Evolutionary conservation across 2,797 vertebrate species (phyloP).

Genomic region (Sebastes taczanowskii): DNA sequence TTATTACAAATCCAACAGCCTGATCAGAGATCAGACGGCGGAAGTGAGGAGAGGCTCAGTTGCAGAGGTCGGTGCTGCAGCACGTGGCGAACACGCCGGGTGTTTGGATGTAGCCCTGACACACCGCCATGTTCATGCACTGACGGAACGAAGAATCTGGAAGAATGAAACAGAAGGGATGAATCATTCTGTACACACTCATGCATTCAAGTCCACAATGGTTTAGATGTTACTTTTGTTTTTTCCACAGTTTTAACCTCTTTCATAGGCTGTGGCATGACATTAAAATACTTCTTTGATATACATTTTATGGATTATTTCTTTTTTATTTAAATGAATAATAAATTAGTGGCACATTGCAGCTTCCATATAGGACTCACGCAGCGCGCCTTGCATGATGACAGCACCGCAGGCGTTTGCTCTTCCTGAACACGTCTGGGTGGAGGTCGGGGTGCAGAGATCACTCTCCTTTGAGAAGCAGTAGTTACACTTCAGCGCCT

Average conservation of each 20-base stretch:
- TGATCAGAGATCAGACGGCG: too few species aligned
- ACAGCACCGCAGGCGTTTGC: conserved; percentile 38
- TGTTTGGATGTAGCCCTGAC: conserved; percentile 23
- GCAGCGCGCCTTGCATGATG: neutral
- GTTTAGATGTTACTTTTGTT: too few species aligned
- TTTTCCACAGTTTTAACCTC: too few species aligned
- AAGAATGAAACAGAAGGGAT: neutral
- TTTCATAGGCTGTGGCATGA: too few species aligned
- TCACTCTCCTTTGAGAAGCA: conserved; percentile 5
- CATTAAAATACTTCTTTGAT: too few species aligned
- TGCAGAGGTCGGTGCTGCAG: conserved; percentile 70
- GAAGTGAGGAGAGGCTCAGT: conserved; percentile 19
- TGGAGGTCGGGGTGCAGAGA: conserved; percentile 28
- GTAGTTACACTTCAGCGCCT: conserved; percentile 44
- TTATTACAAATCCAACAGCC: neutral
- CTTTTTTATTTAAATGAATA: too few species aligned
- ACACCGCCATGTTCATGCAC: conserved; percentile 60
- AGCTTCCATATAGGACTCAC: conserved; percentile 28
- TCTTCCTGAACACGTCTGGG: conserved; percentile 25
- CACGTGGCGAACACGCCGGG: neutral
- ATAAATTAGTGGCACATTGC: too few species aligned
- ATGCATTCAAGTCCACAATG: too few species aligned
- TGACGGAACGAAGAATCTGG: conserved; percentile 33
- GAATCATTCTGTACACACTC: too few species aligned
- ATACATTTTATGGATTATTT: too few species aligned